phyloP scores from a whole-genome alignment of 1,140 invertebrate genomes.

The Pararge aegeria region DNA sequence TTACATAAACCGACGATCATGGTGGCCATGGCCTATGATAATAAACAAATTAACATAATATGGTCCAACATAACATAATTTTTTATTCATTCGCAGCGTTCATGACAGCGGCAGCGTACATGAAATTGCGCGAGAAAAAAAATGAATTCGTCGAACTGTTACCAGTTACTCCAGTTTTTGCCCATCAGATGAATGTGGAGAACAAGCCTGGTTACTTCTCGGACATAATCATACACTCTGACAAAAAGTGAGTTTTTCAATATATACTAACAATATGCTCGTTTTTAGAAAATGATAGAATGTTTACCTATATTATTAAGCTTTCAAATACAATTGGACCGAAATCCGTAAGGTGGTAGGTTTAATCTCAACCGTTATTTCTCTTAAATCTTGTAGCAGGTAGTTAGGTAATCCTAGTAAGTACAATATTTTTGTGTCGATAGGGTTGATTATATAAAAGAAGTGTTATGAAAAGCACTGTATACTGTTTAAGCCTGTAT shows the following conservation, averaged over 20 bases:
- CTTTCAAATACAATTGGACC: too few relatives aligned
- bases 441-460: too few relatives aligned
- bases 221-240: constrained; percentile 82
- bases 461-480: too few relatives aligned
- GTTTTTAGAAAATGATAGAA: too few relatives aligned
- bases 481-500: too few relatives aligned
- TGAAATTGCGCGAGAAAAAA: constrained; percentile 68
- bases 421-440: too few relatives aligned
- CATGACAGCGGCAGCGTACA: constrained; percentile 80
- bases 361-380: too few relatives aligned
- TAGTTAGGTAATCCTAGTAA: too few relatives aligned
- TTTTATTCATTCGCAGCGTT: constrained; percentile 73
- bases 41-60: background rate
- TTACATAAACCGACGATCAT: background rate
- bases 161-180: constrained; percentile 80
- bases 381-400: too few relatives aligned
- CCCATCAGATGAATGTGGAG: constrained; percentile 78
- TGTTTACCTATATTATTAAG: too few relatives aligned
- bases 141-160: constrained; percentile 77
- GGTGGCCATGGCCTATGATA: constrained; percentile 4
- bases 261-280: background rate
- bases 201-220: constrained; percentile 81
- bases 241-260: constrained; percentile 76
- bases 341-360: too few relatives aligned
- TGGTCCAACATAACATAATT: background rate